Base-by-base conservation (phyloP, 2,888 invertebrate genomes). In the Diloba caeruleocephala region DNA sequence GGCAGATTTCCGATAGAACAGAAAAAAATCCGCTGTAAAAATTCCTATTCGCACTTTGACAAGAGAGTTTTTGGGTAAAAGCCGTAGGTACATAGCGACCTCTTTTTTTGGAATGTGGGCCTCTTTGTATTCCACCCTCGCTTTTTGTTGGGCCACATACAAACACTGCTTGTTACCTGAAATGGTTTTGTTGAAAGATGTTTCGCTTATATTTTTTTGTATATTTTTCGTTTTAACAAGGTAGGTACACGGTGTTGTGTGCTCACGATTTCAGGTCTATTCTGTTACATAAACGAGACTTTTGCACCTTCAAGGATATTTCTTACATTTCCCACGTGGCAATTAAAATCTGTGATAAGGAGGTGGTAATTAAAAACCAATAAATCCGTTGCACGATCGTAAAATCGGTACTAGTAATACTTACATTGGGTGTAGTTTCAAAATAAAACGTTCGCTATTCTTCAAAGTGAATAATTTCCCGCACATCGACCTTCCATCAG, bases 101-200 rank as follows among this genome's bases (percentile, higher is more conserved):
- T 65, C 60, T 75, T 79, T 79, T 37, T 80, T 77, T 71, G 66
- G 65, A 52, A 70, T 72, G 65, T 66, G 55, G 56, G 50, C 64
- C 63, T 71, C 74, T 84, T 84, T 81, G 80, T 82, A 84, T 79
- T 79, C 81, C 38, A 36, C 55, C 63, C 81, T 72, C 77, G 73
- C 72, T 76, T 77, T 79, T 76, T 74, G 65, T 65, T 60, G 39
- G 70, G 71, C 66, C 74, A 72, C 78, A 76, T 69, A 76, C 65
- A 75, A 71, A 75, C 69, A 71, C 51, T 67, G 53, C 70, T 69
- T 71, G 74, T 74, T 76, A 81, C 79, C 78, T 78, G 74, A 63
- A 78, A 74, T 67, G 59, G 65, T 68, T 69, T 53, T 41, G 52
- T 54, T 32, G 62, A 64, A 74, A 73, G 53, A 70, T 55, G 49